Evolutionary conservation across 2,113 vertebrate genomes (phyloP).

Genomic region (Ellobius talpinus): DNA sequence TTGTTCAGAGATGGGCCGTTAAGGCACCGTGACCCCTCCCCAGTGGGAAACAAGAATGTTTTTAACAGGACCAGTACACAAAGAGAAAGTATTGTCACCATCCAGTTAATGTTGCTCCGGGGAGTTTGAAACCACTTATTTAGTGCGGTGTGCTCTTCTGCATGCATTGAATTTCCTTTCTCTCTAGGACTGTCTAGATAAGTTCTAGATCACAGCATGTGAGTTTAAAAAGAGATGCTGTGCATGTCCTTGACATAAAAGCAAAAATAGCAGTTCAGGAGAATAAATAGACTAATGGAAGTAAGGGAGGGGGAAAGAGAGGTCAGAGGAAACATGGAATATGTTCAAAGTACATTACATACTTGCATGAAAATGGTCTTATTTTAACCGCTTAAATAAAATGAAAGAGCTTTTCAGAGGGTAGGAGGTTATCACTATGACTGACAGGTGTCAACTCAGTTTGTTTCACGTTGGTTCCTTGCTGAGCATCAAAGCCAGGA

Average conservation of each 20-base stretch:
- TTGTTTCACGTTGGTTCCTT: neutral
- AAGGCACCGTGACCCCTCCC: neutral
- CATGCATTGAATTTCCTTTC: neutral
- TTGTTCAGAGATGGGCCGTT: neutral
- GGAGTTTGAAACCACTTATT: neutral
- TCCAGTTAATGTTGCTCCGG: neutral
- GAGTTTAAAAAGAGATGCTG: neutral
- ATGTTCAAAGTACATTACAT: neutral
- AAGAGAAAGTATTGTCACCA: neutral
- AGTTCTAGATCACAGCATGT: neutral
- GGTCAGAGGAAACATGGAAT: neutral
- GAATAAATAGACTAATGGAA: too few relatives aligned
- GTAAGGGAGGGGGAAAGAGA: neutral
- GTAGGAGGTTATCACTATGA: neutral
- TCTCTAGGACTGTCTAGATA: neutral
- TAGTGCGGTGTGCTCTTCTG: neutral
- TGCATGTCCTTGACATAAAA: neutral
- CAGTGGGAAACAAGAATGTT: neutral
- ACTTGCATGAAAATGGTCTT: neutral
- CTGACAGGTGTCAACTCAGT: neutral
- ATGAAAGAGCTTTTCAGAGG: neutral
- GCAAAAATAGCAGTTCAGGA: neutral
- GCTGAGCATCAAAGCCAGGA: neutral
- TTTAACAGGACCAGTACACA: neutral
- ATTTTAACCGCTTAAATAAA: neutral